These are phyloP conservation scores for Drosophila truncata DNA, from an alignment of 1,140 invertebrate species.

Conservation along the genomic window DNA sequence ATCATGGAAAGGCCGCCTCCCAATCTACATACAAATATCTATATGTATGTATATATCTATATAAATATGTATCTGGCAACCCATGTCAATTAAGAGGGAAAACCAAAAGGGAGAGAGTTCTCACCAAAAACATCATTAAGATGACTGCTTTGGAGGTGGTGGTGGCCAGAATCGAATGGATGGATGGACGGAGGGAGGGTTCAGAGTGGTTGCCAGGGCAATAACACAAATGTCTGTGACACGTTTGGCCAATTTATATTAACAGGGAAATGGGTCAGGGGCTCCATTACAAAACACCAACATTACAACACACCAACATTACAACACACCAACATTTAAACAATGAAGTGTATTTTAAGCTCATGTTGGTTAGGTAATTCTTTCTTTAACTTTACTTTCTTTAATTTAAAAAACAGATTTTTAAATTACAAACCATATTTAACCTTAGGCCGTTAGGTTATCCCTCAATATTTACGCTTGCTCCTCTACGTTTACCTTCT, in stretches of 20 bases:
- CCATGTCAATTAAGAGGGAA: slow-evolving; percentile 58
- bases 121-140: slow-evolving; percentile 67
- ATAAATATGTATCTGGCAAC: slow-evolving; percentile 12
- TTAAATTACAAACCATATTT: neutral
- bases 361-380: neutral
- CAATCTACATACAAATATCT: neutral
- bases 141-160: slow-evolving; percentile 28
- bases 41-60: neutral
- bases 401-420: neutral
- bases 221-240: slow-evolving; percentile 71
- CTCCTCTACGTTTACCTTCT: neutral
- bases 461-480: neutral
- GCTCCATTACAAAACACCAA: neutral
- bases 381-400: neutral
- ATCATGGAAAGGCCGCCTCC: neutral
- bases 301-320: neutral
- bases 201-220: slow-evolving; percentile 32
- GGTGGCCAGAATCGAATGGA: slow-evolving; percentile 1
- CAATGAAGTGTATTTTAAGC: neutral
- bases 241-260: slow-evolving; percentile 64
- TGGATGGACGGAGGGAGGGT: neutral
- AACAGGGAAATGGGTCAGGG: slow-evolving; percentile 11
- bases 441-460: neutral
- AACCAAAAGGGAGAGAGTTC: slow-evolving; percentile 38
- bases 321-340: neutral